Evolutionary conservation across 1,140 invertebrate species (phyloP), one percentile per base, ranked within the genome.

Genomic region (Drosophila watanabei): DNA sequence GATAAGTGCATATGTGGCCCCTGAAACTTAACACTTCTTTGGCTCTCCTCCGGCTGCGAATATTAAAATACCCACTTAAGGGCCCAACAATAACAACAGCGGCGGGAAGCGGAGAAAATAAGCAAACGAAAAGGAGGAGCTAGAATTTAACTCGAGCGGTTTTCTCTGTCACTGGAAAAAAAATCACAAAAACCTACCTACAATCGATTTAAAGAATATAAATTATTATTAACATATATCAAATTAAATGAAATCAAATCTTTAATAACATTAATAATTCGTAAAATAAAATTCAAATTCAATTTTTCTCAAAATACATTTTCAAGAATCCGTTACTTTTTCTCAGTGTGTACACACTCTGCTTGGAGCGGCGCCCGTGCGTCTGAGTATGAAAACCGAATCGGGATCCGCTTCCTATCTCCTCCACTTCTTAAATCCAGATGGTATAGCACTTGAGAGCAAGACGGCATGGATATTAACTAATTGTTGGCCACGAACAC

Each of bases 61-160:
- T 89, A 89, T 88, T 89, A 84, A 88, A 88, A 88, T 89, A 81
- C 78, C 84, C 81, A 88, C 85, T 89, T 88, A 89, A 89, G 71
- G 64, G 62, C 70, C 78, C 73, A 86, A 69, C 83, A 86, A 76
- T 68, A 86, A 86, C 76, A 52, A 51, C 28, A 79, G 63, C 58
- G 52, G 20, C 37, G 77, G 63, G 32, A 77, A 37, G 64, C 48
- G 52, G 24, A 57, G 33, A 48, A 82, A 79, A 87, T 63, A 70
- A 69, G 54, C 54, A 39, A 39, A 57, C 54, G 75, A 69, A 71
- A 63, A 49, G n/a, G 65, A 68, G 59, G 45, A 66, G 64, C 58
- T 66, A 35, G 64, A 68, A 63, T 68, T 68, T 60, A 68, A 64
- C 65, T 68, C 59, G 39, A 68, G 65, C 71, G 18, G 43, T 56